Conservation (phyloP, 2,113 vertebrate genomes). For the Callorhinus ursinus region DNA sequence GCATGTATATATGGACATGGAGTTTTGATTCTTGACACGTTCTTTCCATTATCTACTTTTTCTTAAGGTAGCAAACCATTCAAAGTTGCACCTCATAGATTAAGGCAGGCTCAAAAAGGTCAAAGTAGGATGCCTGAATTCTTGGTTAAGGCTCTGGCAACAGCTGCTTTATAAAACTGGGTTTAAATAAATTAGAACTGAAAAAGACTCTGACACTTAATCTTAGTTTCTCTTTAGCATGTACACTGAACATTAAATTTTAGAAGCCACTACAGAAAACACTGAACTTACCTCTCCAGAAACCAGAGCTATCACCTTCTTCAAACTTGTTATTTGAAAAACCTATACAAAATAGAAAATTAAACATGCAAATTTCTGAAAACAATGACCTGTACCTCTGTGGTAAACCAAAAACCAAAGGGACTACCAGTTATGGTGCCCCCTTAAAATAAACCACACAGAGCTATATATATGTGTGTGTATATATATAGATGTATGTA, state of each 20-base stretch:
- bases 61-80: background rate
- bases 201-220: background rate
- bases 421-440: background rate
- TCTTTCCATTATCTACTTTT: background rate
- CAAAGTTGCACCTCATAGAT: background rate
- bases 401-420: background rate
- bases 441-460: background rate
- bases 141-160: background rate
- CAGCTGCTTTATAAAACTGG: background rate
- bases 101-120: background rate
- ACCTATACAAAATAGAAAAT: slow-evolving; percentile 62
- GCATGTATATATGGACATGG: background rate
- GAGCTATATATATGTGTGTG: background rate
- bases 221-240: background rate
- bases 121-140: background rate
- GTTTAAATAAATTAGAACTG: background rate
- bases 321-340: slow-evolving; percentile 75
- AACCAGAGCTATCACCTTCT: slow-evolving; percentile 72
- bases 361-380: slow-evolving; percentile 19
- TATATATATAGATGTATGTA: no score
- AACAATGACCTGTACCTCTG: background rate
- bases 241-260: background rate
- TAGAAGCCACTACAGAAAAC: background rate
- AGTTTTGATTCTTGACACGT: background rate
- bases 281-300: slow-evolving; percentile 78